Evolutionary conservation across 2,888 invertebrate genomes (phyloP), one percentile per base, ranked within the genome.

Genomic region (Adineta ricciae): DNA sequence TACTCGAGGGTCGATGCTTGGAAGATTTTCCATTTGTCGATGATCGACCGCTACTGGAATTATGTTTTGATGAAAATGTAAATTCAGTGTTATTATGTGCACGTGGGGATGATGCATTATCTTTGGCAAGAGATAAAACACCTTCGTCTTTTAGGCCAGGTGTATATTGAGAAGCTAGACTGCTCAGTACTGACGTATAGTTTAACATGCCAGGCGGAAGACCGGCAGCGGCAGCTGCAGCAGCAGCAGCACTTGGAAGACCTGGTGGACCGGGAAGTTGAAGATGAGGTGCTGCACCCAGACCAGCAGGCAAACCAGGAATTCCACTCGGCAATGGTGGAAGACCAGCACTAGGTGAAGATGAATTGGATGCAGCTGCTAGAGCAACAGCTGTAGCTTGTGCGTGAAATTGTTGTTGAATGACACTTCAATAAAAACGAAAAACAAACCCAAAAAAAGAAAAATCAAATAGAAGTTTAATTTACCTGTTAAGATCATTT

Each of bases 401-500:
- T 0, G 78, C 78, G 41, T 78, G 78, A 78, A 78, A 78, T 41
- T 78, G 78, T n/a, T 78, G 78, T 78, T 78, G 78, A 41, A 78
- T 78, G 78, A 41, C 78, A 78, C 78, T 78, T 41, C 78, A 78
- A 78, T 78, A 78, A 78, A 38, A 78, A 78, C 24, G 9, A 78
- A 21, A 41, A 38, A 32, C 4, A 41, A n/a, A 41, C 21, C 16
- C n/a, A 24, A 73, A 16, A 8, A 78, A n/a, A 78, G 41, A 21
- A 38, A 19, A 78, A 27, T 27, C 27, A 4, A 2, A 19, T 5
- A 64, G 19, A 32, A 36, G 1, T 16, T 32, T 14, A 14, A 32
- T 64, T 88, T 97, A 96, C 88, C 96, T 94, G 92, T 96, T 97
- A 87, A 97, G 92, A 91, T 97, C 97, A 87, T 95, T 94, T 96